Evolutionary conservation across 2,113 vertebrate genomes (phyloP), one percentile per base, ranked within the genome.

Genomic region (Phyllostomus discolor): DNA sequence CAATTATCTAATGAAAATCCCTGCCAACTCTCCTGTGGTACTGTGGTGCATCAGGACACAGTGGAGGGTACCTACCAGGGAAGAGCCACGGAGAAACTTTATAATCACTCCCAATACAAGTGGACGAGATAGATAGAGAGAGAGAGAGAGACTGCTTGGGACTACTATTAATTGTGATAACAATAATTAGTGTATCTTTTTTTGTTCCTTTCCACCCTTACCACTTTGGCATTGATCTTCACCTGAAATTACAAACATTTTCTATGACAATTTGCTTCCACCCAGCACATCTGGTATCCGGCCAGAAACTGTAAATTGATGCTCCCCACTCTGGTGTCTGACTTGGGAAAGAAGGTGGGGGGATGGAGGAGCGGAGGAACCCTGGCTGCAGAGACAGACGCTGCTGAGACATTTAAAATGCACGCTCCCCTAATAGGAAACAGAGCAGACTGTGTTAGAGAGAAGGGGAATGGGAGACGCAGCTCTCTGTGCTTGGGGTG

Each of bases 171-270:
- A 90, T 94, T 50, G n/a, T 75, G 82, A 90, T 92, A 85, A 82
- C 82, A 95, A 70, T 66, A 76, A 92, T 86, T 89, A 78, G 69
- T 50, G 26, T 57, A 86, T 81, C 22, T 95, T 46, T 64, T 69
- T 88, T 62, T 76, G 4, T 82, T 91, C 79, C 48, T 96, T 57
- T 87, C 87, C 64, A 79, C 88, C 81, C 96, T 95, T 86, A 70
- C 91, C 69, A 93, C 82, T 79, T 93, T 35, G 75, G 62, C n/a
- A 28, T 35, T 94, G 96, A 95, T 93, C 92, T 96, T 91, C 88
- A 97, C 96, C 97, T 97, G 91, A 97, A 97, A 91, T 97, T 97
- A 96, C 88, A 97, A 97, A 96, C 92, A 95, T 97, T 96, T 94
- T 97, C 92, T 97, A 64, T 84, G 91, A 96, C 93, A 90, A 96